Conservation (phyloP, 2,797 vertebrate species). For the Macropodus opercularis region DNA sequence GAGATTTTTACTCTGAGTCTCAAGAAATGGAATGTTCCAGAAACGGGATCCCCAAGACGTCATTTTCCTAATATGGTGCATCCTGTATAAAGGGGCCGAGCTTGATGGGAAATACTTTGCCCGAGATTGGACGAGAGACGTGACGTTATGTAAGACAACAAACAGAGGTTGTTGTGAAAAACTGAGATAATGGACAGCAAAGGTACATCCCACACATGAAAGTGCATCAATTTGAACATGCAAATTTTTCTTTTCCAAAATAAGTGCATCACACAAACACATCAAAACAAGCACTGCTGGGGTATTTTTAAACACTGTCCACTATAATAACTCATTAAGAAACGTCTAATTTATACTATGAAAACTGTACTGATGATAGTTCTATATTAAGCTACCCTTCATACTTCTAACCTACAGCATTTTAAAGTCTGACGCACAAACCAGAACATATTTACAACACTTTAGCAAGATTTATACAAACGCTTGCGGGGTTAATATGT, state of each 20-base stretch:
- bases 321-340: neutral
- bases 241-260: slow-evolving; percentile 1
- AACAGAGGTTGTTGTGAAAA: slow-evolving; percentile 66
- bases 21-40: slow-evolving; percentile 75
- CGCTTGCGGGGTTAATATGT: no score
- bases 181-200: slow-evolving; percentile 49
- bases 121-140: slow-evolving; percentile 55
- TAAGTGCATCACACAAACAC: neutral
- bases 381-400: no score
- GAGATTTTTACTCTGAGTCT: slow-evolving; percentile 10
- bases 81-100: slow-evolving; percentile 88
- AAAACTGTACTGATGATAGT: no score
- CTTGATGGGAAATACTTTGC: slow-evolving; percentile 76
- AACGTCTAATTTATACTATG: no score
- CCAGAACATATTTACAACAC: no score
- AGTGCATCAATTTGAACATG: slow-evolving; percentile 27
- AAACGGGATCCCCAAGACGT: slow-evolving; percentile 93
- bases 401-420: no score
- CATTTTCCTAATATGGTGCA: slow-evolving; percentile 96
- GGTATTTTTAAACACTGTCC: neutral
- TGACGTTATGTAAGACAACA: slow-evolving; percentile 78
- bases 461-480: no score
- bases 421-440: no score
- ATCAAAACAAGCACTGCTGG: neutral
- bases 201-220: slow-evolving; percentile 30